A percentile compares a stretch with the other conserved stretches of the same genome.
phyloP scores from a whole-genome alignment of 2,888 invertebrate species.

The Diabrotica balteata region DNA sequence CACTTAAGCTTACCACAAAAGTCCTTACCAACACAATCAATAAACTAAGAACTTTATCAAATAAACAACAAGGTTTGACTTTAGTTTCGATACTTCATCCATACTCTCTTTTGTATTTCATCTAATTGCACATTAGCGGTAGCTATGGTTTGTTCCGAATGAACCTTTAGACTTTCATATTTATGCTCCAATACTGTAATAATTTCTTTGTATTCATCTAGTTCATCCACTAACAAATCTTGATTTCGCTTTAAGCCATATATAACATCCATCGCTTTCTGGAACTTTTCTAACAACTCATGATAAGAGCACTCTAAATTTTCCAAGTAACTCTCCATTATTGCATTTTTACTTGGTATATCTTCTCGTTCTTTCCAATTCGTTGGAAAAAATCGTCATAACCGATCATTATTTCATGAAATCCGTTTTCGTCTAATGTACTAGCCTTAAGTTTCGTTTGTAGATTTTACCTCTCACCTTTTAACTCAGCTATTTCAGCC shows the following conservation, averaged over 20 bases:
- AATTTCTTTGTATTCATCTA: conserved; percentile 46
- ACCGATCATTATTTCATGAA: conserved; percentile 43
- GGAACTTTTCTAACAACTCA: conserved; percentile 54
- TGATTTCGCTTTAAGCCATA: conserved; percentile 52
- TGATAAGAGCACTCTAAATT: conserved; percentile 51
- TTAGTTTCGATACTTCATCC: no score
- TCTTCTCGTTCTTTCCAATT: conserved; percentile 48
- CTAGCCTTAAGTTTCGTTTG: no score
- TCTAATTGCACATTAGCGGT: no score
- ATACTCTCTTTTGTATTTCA: no score
- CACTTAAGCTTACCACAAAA: no score
- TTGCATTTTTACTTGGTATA: conserved; percentile 45
- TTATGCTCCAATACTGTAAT: conserved; percentile 44
- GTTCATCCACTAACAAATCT: conserved; percentile 45
- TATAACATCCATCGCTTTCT: conserved; percentile 50
- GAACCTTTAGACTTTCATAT: conserved; percentile 45
- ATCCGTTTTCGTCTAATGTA: no score
- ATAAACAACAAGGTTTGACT: no score
- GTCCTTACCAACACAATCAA: no score
- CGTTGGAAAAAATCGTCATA: conserved; percentile 52
- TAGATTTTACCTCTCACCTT: no score
- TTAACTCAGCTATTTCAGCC: conserved; percentile 35
- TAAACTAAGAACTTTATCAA: no score
- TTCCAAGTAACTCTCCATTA: conserved; percentile 46
- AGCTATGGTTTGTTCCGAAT: no score